Evolutionary conservation across 2,888 invertebrate genomes (phyloP).

Genomic region (Idaea straminata): DNA sequence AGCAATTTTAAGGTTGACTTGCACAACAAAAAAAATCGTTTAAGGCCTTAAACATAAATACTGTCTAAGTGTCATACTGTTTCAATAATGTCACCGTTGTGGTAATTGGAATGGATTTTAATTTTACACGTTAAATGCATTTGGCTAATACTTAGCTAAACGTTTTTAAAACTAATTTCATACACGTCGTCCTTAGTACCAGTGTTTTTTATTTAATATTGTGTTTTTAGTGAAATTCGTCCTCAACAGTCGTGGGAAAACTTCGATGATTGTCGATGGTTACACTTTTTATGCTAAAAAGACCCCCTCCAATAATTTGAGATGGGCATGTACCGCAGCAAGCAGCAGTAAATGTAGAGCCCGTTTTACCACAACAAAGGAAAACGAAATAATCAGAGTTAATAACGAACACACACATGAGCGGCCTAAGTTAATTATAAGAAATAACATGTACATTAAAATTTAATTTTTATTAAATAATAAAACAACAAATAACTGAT

Average conservation of each 20-base stretch:
- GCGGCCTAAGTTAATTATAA: constrained; percentile 6
- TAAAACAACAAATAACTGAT: neutral
- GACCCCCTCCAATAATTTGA: neutral
- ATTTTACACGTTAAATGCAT: no score
- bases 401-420: constrained; percentile 10
- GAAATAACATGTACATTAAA: neutral
- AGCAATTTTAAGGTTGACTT: no score
- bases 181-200: no score
- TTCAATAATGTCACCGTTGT: no score
- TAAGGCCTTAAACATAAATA: no score
- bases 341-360: neutral
- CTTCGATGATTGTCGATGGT: neutral
- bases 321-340: neutral
- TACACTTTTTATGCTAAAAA: neutral
- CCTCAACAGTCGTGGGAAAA: neutral
- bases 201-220: no score
- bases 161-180: no score
- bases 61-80: no score
- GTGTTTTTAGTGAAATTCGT: neutral
- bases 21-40: no score
- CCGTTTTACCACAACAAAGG: neutral
- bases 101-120: no score
- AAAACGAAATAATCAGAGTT: neutral
- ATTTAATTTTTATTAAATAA: neutral
- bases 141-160: no score